Conservation (phyloP, 2,113 vertebrate genomes). For the Aldabrachelys gigantea region DNA sequence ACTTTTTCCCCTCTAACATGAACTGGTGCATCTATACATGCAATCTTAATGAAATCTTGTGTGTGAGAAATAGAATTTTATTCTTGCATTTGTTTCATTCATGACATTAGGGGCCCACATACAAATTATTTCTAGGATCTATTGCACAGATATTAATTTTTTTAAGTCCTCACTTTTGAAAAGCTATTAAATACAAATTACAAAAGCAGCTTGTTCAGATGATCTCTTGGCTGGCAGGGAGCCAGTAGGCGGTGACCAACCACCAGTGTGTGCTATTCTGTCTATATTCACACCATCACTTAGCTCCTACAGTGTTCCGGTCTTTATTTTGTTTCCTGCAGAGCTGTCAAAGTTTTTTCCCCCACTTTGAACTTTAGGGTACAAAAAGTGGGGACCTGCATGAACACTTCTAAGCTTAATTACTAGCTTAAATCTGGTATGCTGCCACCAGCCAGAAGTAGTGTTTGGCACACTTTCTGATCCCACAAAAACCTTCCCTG, state of each 20-base stretch:
- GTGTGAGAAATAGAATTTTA: neutral
- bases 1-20: neutral
- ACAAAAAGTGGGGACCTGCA: too few relatives aligned
- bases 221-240: neutral
- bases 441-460: too few relatives aligned
- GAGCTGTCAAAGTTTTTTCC: neutral
- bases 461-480: too few relatives aligned
- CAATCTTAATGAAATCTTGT: neutral
- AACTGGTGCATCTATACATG: neutral
- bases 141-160: neutral
- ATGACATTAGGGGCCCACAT: neutral
- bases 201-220: neutral
- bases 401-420: too few relatives aligned
- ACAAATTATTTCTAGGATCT: neutral
- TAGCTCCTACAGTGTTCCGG: slow-evolving; percentile 13
- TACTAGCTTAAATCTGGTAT: too few relatives aligned
- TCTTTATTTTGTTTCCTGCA: neutral
- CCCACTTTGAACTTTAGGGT: too few relatives aligned
- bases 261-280: accelerated
- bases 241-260: neutral
- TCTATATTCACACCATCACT: neutral
- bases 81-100: neutral
- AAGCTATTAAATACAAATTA: neutral
- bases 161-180: neutral
- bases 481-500: too few relatives aligned